Percentiles rank a stretch among this genome's conserved stretches.
Conservation (phyloP, 2,797 vertebrate species). For the Spinus pinus region DNA sequence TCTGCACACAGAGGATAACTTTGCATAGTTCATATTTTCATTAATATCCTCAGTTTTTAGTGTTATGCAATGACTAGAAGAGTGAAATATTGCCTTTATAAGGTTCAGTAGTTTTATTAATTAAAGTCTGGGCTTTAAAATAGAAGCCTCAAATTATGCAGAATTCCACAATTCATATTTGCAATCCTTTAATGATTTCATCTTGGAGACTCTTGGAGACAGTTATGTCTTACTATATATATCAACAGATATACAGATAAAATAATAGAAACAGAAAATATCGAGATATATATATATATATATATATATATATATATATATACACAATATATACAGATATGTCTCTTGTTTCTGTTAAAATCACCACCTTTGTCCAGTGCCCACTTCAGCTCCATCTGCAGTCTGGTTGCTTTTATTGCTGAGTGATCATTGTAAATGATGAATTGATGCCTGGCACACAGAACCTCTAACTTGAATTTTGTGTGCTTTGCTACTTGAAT, state of each 20-base stretch:
- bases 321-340: not conserved
- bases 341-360: not conserved
- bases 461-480: not conserved
- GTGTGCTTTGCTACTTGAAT: not conserved
- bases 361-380: not conserved
- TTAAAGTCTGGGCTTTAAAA: not conserved
- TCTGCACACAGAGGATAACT: not conserved
- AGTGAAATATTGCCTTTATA: not conserved
- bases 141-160: not conserved
- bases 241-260: not conserved
- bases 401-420: not conserved
- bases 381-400: not conserved
- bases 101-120: not conserved
- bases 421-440: not conserved
- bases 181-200: not conserved
- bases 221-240: fast-evolving
- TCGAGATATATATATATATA: too few species aligned
- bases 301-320: too few species aligned
- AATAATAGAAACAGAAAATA: not conserved
- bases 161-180: not conserved
- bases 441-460: not conserved
- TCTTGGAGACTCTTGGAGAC: fast-evolving
- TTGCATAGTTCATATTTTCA: not conserved
- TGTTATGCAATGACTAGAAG: not conserved
- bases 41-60: not conserved